Evolutionary conservation across 2,888 invertebrate species (phyloP).

Genomic region (Hoplodrina blanda): DNA sequence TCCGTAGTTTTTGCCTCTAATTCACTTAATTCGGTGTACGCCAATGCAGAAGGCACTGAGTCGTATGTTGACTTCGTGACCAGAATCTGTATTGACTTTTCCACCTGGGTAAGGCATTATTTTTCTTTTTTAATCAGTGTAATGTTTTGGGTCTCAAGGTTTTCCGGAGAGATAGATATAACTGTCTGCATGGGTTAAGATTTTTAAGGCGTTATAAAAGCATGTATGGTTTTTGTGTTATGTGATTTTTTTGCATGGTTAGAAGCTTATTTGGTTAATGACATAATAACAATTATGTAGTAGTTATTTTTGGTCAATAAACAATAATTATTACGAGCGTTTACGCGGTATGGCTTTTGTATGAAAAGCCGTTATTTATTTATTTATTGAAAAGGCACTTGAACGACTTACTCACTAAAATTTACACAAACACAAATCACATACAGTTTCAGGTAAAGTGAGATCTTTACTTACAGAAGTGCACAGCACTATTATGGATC

Average conservation of each 20-base stretch:
- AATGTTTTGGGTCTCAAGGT: conserved; percentile 53
- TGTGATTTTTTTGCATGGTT: background rate
- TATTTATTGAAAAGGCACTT: too few relatives aligned
- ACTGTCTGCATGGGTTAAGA: conserved; percentile 31
- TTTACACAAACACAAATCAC: too few relatives aligned
- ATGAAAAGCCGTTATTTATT: too few relatives aligned
- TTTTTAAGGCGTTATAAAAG: conserved; percentile 35
- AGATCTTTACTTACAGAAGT: too few relatives aligned
- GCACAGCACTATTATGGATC: too few relatives aligned
- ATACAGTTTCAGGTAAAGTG: too few relatives aligned
- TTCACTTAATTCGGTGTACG: conserved; percentile 71
- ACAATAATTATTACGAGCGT: too few relatives aligned
- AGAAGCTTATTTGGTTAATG: background rate
- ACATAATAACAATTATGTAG: too few relatives aligned
- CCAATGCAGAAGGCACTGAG: conserved; percentile 63
- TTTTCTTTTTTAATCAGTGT: conserved; percentile 67
- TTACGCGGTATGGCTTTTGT: too few relatives aligned
- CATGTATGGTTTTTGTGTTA: conserved; percentile 13
- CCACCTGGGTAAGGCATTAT: conserved; percentile 60
- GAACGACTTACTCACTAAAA: too few relatives aligned
- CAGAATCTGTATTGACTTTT: conserved; percentile 60
- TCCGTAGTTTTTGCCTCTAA: conserved; percentile 58
- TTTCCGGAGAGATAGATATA: conserved; percentile 38
- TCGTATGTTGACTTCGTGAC: conserved; percentile 63
- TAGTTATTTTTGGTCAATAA: too few relatives aligned